A percentile compares a stretch with the other conserved stretches of the same genome.
Evolutionary conservation across 2,113 vertebrate genomes (phyloP).

Genomic region (Lamprologus tigripictilis): DNA sequence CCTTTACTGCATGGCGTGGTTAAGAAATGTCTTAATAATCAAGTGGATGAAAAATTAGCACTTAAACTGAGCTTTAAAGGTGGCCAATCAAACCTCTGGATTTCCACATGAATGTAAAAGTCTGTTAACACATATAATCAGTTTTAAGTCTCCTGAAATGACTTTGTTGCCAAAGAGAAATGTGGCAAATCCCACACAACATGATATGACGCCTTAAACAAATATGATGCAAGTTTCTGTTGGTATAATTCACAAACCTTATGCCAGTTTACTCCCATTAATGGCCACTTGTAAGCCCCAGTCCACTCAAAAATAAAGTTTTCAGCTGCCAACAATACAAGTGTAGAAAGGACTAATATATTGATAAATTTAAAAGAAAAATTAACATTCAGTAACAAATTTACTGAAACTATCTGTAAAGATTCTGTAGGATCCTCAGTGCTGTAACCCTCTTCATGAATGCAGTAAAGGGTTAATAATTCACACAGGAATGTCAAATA

Average conservation of each 20-base stretch:
- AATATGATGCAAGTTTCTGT: background rate
- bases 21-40: background rate
- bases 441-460: background rate
- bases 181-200: background rate
- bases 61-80: background rate
- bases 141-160: background rate
- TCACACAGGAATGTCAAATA: background rate
- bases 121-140: background rate
- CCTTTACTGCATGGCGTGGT: slow-evolving; percentile 13
- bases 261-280: background rate
- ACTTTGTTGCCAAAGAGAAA: background rate
- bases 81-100: background rate
- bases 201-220: background rate
- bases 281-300: background rate
- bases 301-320: background rate
- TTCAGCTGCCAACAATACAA: background rate
- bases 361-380: background rate
- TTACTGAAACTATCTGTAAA: background rate
- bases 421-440: background rate
- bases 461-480: slow-evolving; percentile 41
- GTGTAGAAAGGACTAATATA: background rate
- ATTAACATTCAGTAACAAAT: background rate
- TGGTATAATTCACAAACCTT: background rate
- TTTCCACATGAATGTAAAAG: background rate
- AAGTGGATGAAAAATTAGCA: background rate